These are phyloP conservation scores for Cerceris ruficornis DNA, from an alignment of 2,888 invertebrate genomes.

Conservation along the genomic window DNA sequence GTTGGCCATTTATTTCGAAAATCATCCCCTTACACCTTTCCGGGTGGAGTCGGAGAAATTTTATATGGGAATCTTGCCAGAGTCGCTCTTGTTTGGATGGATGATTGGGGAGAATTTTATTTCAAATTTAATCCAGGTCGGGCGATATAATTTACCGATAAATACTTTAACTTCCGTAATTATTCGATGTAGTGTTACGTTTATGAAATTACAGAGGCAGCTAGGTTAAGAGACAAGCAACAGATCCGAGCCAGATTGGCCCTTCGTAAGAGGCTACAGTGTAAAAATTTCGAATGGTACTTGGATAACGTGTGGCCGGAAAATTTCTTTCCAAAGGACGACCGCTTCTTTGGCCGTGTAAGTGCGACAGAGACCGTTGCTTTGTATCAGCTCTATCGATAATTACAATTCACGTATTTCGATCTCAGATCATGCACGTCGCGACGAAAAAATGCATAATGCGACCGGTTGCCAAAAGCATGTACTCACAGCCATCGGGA, in stretches of 20 bases:
- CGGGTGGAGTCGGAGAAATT: slow-evolving; percentile 94
- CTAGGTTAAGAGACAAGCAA: slow-evolving; percentile 85
- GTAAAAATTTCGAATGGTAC: slow-evolving; percentile 96
- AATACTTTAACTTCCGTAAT: not conserved
- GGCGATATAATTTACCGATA: not conserved
- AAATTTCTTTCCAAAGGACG: slow-evolving; percentile 95
- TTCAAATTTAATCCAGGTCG: slow-evolving; percentile 90
- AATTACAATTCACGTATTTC: not conserved
- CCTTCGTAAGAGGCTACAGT: slow-evolving; percentile 88
- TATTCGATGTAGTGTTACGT: not conserved
- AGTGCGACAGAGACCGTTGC: not conserved
- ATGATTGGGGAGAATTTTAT: slow-evolving; percentile 96
- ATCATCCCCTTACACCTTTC: slow-evolving; percentile 97
- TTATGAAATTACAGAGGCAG: slow-evolving; percentile 82
- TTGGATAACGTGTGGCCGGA: slow-evolving; percentile 97
- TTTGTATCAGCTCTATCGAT: not conserved
- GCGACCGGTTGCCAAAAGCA: slow-evolving; percentile 85
- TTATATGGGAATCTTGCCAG: slow-evolving; percentile 95
- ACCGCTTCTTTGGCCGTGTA: slow-evolving; percentile 94
- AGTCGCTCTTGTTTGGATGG: slow-evolving; percentile 98
- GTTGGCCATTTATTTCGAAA: slow-evolving; percentile 97
- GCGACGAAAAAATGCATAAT: slow-evolving; percentile 85
- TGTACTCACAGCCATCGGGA: slow-evolving; percentile 87
- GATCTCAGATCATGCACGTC: slow-evolving; percentile 83
- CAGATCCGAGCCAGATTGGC: slow-evolving; percentile 85